Conservation (phyloP, 2,888 invertebrate genomes). For the Campoletis raptor region DNA sequence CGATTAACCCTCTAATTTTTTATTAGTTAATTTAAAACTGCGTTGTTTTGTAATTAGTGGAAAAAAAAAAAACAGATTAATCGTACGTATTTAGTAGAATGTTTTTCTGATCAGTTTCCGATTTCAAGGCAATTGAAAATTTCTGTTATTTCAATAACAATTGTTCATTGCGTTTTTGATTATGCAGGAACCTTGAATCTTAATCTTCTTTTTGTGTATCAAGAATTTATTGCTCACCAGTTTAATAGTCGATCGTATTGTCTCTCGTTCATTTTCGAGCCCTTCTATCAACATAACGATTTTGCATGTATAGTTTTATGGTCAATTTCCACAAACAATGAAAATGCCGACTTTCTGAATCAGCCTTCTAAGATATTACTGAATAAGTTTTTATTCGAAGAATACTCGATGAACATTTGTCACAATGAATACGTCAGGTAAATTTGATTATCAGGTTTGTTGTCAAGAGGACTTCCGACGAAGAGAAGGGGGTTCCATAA, state of each 20-base stretch:
- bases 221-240: not conserved
- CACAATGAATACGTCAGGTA: not conserved
- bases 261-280: not conserved
- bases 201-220: not conserved
- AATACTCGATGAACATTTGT: not conserved
- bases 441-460: slow-evolving; percentile 15
- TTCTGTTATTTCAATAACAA: not conserved
- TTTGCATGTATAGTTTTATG: not conserved
- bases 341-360: not conserved
- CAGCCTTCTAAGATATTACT: not conserved
- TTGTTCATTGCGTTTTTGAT: not conserved
- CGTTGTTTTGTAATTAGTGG: too few relatives aligned
- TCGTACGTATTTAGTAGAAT: too few relatives aligned
- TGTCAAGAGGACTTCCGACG: not conserved
- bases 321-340: not conserved
- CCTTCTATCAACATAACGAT: not conserved
- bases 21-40: too few relatives aligned
- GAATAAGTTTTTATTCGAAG: not conserved
- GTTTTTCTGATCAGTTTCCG: too few relatives aligned
- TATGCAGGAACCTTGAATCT: not conserved
- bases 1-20: too few relatives aligned
- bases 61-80: too few relatives aligned
- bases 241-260: not conserved
- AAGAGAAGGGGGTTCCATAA: slow-evolving; percentile 12
- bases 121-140: not conserved